Conservation (phyloP, 2,797 vertebrate species). For the Hyperoplus lanceolatus region DNA sequence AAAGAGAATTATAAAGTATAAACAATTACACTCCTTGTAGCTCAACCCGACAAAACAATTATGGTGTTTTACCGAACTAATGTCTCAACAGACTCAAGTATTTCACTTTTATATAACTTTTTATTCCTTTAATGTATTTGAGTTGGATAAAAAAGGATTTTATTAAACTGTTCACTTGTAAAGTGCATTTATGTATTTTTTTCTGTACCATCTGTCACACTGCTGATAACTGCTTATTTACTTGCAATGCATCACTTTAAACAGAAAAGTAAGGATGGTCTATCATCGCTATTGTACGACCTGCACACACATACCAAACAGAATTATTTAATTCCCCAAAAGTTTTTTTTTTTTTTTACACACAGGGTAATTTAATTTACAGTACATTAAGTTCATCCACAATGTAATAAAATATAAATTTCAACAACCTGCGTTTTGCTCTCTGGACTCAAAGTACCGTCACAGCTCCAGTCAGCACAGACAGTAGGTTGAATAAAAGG, state of each 20-base stretch:
- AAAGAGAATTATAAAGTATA: slow-evolving; percentile 53
- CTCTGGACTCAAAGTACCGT: slow-evolving; percentile 33
- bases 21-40: slow-evolving; percentile 55
- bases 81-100: slow-evolving; percentile 56
- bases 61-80: slow-evolving; percentile 57
- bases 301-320: slow-evolving; percentile 41
- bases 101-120: slow-evolving; percentile 80
- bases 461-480: slow-evolving; percentile 40
- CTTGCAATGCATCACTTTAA: slow-evolving; percentile 6
- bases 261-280: not conserved
- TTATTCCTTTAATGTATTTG: slow-evolving; percentile 76
- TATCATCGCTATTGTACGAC: not conserved
- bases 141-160: slow-evolving; percentile 71
- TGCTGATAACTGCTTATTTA: slow-evolving; percentile 9
- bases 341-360: slow-evolving; percentile 22
- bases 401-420: slow-evolving; percentile 48
- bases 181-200: slow-evolving; percentile 52
- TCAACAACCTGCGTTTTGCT: slow-evolving; percentile 15
- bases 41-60: slow-evolving; percentile 33
- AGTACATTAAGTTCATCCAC: slow-evolving; percentile 33
- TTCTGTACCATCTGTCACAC: slow-evolving; percentile 21
- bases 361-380: slow-evolving; percentile 48
- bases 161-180: slow-evolving; percentile 76
- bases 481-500: slow-evolving; percentile 48
- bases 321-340: slow-evolving; percentile 50